phyloP scores from a whole-genome alignment of 2,888 invertebrate genomes.

The Trisateles emortualis region DNA sequence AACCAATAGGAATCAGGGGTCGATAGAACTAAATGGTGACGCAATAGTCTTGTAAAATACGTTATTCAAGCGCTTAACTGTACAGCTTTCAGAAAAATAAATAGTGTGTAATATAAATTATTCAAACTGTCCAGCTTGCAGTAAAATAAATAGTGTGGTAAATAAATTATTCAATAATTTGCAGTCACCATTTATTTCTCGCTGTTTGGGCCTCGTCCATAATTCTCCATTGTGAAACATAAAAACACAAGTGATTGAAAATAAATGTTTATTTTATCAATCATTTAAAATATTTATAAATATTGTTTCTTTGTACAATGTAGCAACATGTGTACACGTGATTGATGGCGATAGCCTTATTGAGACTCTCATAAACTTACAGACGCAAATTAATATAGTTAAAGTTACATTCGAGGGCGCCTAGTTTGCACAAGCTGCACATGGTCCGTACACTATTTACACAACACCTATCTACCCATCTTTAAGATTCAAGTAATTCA shows the following conservation, averaged over 20 bases:
- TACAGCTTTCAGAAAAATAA: too few species aligned
- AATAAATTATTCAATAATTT: background rate
- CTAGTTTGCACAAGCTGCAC: conserved; percentile 52
- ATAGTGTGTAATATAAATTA: too few species aligned
- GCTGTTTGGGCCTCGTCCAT: too few species aligned
- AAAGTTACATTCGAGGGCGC: conserved; percentile 52
- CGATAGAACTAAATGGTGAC: too few species aligned
- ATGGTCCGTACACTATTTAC: conserved; percentile 61
- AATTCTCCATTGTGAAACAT: background rate
- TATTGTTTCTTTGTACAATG: conserved; percentile 85
- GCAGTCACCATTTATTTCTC: too few species aligned
- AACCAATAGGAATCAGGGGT: too few species aligned
- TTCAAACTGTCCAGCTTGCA: too few species aligned
- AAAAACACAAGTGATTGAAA: conserved; percentile 73
- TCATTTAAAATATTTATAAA: conserved; percentile 84
- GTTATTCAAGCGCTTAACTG: too few species aligned
- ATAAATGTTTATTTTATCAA: conserved; percentile 86
- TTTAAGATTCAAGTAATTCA: conserved; percentile 51
- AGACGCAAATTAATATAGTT: conserved; percentile 54
- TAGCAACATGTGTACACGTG: conserved; percentile 76
- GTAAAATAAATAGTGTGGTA: too few species aligned
- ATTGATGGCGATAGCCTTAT: conserved; percentile 63
- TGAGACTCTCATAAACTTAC: conserved; percentile 67
- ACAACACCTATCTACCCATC: conserved; percentile 55
- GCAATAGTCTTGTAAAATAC: too few species aligned